Percentiles rank a stretch among this genome's conserved stretches.
These are phyloP conservation scores for Ectemnius cavifrons DNA, from an alignment of 2,888 invertebrate species.

Conservation along the genomic window DNA sequence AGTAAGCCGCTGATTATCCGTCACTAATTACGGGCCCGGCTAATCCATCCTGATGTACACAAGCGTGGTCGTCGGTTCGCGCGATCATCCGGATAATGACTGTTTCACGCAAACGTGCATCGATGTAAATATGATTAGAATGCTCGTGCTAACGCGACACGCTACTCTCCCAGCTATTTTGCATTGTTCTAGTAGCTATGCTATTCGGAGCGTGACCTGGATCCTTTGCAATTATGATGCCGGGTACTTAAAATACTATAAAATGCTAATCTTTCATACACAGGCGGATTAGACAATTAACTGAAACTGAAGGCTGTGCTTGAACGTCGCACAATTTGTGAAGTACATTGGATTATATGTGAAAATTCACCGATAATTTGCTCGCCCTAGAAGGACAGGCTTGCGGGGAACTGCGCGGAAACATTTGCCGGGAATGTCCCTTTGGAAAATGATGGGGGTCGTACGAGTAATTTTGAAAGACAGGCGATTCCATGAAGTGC, in stretches of 20 bases:
- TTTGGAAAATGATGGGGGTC: constrained; percentile 23
- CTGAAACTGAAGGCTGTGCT: too few species aligned
- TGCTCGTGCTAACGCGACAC: not conserved
- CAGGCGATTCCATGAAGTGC: constrained; percentile 13
- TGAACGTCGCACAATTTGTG: too few species aligned
- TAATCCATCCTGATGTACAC: constrained; percentile 5
- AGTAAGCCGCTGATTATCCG: constrained; percentile 14
- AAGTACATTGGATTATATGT: too few species aligned
- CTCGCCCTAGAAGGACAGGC: too few species aligned
- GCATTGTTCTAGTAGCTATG: too few species aligned
- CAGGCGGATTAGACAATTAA: too few species aligned
- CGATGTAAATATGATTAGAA: constrained; percentile 28
- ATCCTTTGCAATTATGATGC: too few species aligned
- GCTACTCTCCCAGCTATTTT: not conserved
- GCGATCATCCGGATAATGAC: constrained; percentile 12
- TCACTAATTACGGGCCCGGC: not conserved
- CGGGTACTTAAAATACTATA: too few species aligned
- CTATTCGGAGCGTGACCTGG: too few species aligned
- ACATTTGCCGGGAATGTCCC: not conserved
- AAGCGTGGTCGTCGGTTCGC: constrained; percentile 15
- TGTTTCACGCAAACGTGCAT: not conserved
- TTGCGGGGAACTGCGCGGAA: too few species aligned
- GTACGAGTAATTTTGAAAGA: constrained; percentile 19
- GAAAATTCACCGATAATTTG: too few species aligned
- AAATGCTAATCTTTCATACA: too few species aligned